A percentile compares a stretch with the other conserved stretches of the same genome.
phyloP scores from a whole-genome alignment of 2,797 vertebrate genomes.

The Tangara arthus region DNA sequence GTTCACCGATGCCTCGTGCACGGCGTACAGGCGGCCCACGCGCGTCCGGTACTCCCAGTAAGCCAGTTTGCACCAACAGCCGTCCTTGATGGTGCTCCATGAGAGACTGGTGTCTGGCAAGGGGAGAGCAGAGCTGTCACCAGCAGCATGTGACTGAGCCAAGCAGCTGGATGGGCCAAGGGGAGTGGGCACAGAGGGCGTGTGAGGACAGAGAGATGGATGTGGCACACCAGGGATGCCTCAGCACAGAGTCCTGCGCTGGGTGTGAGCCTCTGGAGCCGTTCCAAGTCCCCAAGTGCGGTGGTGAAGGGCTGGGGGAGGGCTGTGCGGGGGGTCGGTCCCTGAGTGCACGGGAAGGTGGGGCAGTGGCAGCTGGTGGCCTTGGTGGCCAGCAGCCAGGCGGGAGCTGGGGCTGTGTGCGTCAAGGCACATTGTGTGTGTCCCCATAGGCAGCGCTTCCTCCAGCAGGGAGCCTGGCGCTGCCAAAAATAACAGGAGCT shows the following conservation, averaged over 20 bases:
- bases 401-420: not conserved
- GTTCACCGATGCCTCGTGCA: conserved; percentile 38
- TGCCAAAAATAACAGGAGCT: conserved; percentile 56
- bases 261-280: not conserved
- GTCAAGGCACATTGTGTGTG: conserved; percentile 52
- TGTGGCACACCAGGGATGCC: fast-evolving
- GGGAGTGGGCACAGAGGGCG: not conserved
- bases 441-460: conserved; percentile 45
- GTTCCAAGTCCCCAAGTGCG: not conserved
- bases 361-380: not conserved
- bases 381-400: conserved; percentile 34
- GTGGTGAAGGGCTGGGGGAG: not conserved
- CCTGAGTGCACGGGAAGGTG: not conserved
- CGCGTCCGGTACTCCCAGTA: conserved; percentile 72
- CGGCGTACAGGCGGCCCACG: conserved; percentile 52
- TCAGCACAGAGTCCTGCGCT: not conserved
- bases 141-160: fast-evolving
- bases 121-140: not conserved
- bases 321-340: not conserved
- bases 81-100: not conserved
- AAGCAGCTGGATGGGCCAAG: not conserved
- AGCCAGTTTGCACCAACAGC: conserved; percentile 72
- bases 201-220: not conserved
- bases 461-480: not conserved
- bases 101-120: conserved; percentile 49